Conservation (phyloP, 2,113 vertebrate species). For the Girardinichthys multiradiatus region DNA sequence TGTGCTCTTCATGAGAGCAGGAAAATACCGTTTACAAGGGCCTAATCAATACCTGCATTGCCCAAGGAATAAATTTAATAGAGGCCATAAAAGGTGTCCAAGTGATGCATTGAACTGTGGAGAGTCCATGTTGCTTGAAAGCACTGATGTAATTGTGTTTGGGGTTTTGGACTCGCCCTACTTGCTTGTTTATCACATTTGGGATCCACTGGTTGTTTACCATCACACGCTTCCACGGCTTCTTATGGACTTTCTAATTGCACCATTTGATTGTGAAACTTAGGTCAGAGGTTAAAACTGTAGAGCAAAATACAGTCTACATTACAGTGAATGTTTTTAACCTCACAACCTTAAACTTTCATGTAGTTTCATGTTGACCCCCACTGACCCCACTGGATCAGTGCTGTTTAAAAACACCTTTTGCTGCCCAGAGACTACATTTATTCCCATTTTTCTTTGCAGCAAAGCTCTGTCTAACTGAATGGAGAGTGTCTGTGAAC, state of each 20-base stretch:
- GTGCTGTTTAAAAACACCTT: background rate
- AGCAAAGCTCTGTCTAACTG: background rate
- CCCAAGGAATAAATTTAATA: constrained; percentile 58
- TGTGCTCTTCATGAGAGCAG: background rate
- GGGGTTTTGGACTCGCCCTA: constrained; percentile 48
- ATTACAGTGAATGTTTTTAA: background rate
- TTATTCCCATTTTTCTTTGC: background rate
- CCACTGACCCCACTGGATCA: too few relatives aligned
- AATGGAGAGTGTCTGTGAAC: background rate
- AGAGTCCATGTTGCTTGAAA: constrained; percentile 40
- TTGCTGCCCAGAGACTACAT: background rate
- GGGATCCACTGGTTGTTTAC: constrained; percentile 30
- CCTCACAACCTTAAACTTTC: background rate
- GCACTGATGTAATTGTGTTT: constrained; percentile 62
- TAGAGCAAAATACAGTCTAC: background rate
- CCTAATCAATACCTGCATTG: constrained; percentile 62
- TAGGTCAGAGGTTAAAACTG: background rate
- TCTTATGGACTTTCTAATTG: constrained; percentile 23
- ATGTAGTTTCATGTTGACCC: background rate
- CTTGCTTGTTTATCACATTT: constrained; percentile 43
- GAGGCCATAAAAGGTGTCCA: constrained; percentile 59
- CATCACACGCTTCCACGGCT: constrained; percentile 30
- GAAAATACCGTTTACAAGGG: constrained; percentile 49
- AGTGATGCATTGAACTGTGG: constrained; percentile 57
- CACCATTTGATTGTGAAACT: constrained; percentile 36